Evolutionary conservation across 2,797 vertebrate species (phyloP), one percentile per base, ranked within the genome.

Genomic region (Chloroceryle amazona): DNA sequence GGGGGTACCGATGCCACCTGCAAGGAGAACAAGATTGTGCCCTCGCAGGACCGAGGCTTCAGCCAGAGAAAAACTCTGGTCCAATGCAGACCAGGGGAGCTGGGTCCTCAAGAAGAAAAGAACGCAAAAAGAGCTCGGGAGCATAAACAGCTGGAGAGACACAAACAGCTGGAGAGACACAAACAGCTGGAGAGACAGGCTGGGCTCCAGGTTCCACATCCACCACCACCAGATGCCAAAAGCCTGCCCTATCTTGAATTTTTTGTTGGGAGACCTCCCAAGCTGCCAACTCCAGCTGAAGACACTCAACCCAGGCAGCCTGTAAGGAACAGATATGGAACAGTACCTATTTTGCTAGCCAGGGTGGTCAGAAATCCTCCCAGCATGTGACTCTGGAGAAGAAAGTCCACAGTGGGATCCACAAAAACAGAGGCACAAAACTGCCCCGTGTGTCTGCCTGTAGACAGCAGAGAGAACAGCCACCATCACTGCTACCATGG

Each of bases 171-270:
- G 35, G 28, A 41, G 39, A 41, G 39, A 41, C 39, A 44, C 44
- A 20, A 44, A 44, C 44, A 79, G 51, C 44, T 88, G 35, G 28
- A 75, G 61, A 73, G 41, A 72, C 9, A 23, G 0, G 33, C 26
- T 51, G 47, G 44, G 66, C 61, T 29, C 31, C 14, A 3, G 0
- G 0, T 19, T 67, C 66, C 52, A 54, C 54, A 60, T 10, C 37
- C 46, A 73, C 26, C 37, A 67, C 9, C 0, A 12, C 26, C 57
- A 62, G 70, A 51, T 1, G 5, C n/a, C 78, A 66, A 70, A 37
- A 63, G 16, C 19, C 14, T 42, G 44, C 37, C 44, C 7, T 13
- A 5, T 7, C 47, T 26, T 26, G 4, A 21, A 21, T 42, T 37
- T 86, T 54, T 46, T 51, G 14, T 10, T 54, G 35, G 31, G 33